These are phyloP conservation scores for Anas acuta DNA, from an alignment of 2,797 vertebrate species.

Conservation along the genomic window DNA sequence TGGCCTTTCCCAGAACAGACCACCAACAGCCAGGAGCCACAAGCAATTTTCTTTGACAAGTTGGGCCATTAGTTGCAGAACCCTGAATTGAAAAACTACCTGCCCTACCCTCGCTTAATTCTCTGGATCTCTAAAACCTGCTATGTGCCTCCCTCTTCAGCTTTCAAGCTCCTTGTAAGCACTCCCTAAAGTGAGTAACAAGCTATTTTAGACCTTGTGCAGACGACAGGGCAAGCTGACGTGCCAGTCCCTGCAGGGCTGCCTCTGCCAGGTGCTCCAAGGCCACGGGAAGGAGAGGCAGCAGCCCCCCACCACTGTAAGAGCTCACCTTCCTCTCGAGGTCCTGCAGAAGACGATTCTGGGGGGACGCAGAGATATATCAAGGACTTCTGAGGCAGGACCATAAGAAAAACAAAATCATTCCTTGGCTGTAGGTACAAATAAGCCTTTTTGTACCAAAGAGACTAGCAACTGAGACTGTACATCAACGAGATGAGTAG, in stretches of 20 bases:
- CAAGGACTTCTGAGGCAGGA: neutral
- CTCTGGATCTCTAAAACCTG: neutral
- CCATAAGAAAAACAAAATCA: neutral
- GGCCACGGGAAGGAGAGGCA: neutral
- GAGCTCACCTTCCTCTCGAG: neutral
- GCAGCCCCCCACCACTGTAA: neutral
- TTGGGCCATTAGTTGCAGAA: neutral
- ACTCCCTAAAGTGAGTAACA: neutral
- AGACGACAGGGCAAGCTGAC: neutral
- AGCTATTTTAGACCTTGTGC: neutral
- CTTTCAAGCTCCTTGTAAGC: neutral
- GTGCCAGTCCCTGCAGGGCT: neutral
- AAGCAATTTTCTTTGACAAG: neutral
- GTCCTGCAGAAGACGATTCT: neutral
- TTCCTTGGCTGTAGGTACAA: neutral
- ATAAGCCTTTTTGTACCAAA: neutral
- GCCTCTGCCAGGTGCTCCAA: neutral
- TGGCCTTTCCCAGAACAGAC: neutral
- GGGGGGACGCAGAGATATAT: neutral
- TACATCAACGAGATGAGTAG: neutral
- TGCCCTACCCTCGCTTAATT: neutral
- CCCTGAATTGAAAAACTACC: neutral
- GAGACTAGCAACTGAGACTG: neutral
- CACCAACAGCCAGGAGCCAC: neutral
- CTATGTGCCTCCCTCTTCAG: rapidly evolving